Evolutionary conservation across 1,140 invertebrate species (phyloP), one percentile per base, ranked within the genome.

Genomic region (Drosophila ogumai): DNA sequence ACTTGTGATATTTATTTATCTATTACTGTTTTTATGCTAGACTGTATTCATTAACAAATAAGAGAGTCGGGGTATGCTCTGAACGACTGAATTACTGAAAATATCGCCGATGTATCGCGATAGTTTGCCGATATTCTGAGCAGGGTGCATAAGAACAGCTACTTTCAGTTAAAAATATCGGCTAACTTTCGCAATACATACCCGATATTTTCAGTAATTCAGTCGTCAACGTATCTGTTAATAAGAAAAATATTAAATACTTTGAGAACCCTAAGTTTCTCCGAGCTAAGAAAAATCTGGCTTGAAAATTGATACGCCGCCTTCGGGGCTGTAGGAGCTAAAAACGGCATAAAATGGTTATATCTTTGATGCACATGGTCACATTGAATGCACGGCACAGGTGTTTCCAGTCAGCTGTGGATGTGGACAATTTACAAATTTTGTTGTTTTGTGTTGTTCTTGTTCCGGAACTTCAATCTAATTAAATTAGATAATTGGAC

Each of bases 401-500:
- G 61, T 66, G 63, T 66, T 60, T 63, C 43, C 22, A 13, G 28
- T 66, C 63, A 66, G 63, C 63, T 66, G 63, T 46, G 12, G 56
- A 41, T 41, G 61, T 65, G 56, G 40, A 34, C 56, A 65, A 59
- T 56, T 65, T 61, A 65, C 61, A 65, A 65, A 61, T 43, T 59
- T 52, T 19, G 22, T 60, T 22, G 56, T 43, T 43, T 65, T 55
- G 34, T 38, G 54, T 40, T 60, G 28, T 34, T 65, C 28, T 61
- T n/a, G 15, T 22, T 31, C 55, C 12, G 19, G n/a, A 41, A 65
- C 57, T 74, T 50, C 41, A 58, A 49, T 55, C 38, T 74, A 75
- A 52, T 73, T 75, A 12, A 74, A 65, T 50, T 49, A 38, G 19
- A 34, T 36, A 41, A 7, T 25, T 54, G 47, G 74, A 60, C 49